Base-by-base conservation (phyloP, 2,113 vertebrate species). In the Meriones unguiculatus region DNA sequence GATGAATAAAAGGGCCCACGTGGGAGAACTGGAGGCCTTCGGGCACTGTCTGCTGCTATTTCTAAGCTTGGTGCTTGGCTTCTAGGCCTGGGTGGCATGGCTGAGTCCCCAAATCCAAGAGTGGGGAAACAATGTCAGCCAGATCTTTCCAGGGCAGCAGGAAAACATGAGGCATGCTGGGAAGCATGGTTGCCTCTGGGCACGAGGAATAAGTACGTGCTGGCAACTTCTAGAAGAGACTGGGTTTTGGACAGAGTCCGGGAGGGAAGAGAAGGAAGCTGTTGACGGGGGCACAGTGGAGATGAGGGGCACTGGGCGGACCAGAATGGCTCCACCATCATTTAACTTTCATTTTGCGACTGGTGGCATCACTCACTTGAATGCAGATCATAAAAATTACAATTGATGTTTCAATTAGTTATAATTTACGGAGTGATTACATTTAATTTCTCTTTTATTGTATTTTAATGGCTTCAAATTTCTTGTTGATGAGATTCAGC, bases 381-480 rank as follows among this genome's bases (percentile, higher is more conserved):
- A 70, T 84, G 94, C 85, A 90, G 97, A 97, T 95, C 97, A 87
- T 98, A 98, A 98, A 97, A 98, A 97, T 97, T 94, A 97, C 98
- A 98, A 98, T 93, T 96, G 98, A 98, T 98, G 98, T 97, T 98
- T 98, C 98, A 98, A 98, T 98, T 98, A 98, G 98, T 98, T 97
- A 98, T 97, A 98, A 98, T 98, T 98, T 98, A 98, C 91, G 81
- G 97, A 98, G 98, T 69, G 92, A 98, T 98, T 98, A 96, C 93
- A 93, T 98, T 98, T 98, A 98, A 98, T 98, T 98, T 98, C 97
- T 97, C 96, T 98, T 98, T 98, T 97, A 98, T 98, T 98, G 98
- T 98, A 95, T 98, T 98, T 98, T 98, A 98, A 98, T 98, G 96
- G 96, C 95, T 96, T 97, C 95, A 95, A 69, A 98, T 98, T 98